Conservation (phyloP, 1,140 invertebrate species). For the Cataglyphis hispanica region DNA sequence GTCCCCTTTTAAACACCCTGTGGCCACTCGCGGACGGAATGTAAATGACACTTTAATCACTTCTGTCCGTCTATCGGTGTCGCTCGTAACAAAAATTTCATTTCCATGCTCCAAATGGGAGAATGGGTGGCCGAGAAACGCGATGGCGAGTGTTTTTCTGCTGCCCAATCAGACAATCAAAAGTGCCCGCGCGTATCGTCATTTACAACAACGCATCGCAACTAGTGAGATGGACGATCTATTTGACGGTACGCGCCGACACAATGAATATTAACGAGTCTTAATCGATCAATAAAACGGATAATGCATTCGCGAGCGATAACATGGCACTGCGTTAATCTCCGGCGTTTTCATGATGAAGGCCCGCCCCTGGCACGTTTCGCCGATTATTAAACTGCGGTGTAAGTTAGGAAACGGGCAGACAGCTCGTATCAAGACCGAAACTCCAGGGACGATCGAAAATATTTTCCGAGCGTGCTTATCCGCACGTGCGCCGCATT, state of each 20-base stretch:
- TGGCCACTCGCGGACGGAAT: slow-evolving; percentile 64
- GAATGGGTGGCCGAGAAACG: not conserved
- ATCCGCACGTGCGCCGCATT: slow-evolving; percentile 81
- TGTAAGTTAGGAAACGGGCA: slow-evolving; percentile 23
- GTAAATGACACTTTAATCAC: slow-evolving; percentile 64
- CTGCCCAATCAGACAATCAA: slow-evolving; percentile 1
- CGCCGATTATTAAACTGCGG: slow-evolving; percentile 45
- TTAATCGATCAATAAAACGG: slow-evolving; percentile 52
- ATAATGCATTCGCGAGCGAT: slow-evolving; percentile 32
- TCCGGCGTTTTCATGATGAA: slow-evolving; percentile 38
- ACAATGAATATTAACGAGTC: slow-evolving; percentile 62
- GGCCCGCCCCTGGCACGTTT: slow-evolving; percentile 26
- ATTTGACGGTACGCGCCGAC: slow-evolving; percentile 36
- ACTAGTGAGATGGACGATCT: not conserved
- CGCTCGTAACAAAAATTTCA: slow-evolving; percentile 50
- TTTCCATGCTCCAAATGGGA: slow-evolving; percentile 15
- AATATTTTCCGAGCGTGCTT: slow-evolving; percentile 74
- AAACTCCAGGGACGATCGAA: slow-evolving; percentile 69
- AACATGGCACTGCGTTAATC: slow-evolving; percentile 47
- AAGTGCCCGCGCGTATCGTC: slow-evolving; percentile 21
- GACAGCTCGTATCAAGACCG: slow-evolving; percentile 43
- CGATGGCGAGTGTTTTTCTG: not conserved
- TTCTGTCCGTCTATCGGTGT: slow-evolving; percentile 48
- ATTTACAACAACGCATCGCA: slow-evolving; percentile 35
- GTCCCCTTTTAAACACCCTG: slow-evolving; percentile 62